Base-by-base conservation (phyloP, 2,888 invertebrate species). In the Nomada flava region DNA sequence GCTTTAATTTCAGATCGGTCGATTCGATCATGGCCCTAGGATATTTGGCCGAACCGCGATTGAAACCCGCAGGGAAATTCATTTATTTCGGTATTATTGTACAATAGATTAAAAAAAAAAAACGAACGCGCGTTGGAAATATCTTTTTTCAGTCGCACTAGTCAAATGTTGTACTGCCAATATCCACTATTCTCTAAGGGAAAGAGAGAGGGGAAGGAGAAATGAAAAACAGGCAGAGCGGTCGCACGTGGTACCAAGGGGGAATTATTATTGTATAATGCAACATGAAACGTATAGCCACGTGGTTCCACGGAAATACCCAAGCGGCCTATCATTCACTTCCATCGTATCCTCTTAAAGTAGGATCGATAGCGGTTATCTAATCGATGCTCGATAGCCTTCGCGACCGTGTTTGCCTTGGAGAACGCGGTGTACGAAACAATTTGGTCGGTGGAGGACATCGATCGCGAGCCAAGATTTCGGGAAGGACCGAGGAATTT, bases 331-430 rank as follows among this genome's bases (percentile, higher is more conserved):
- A 73, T 83, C 76, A 20, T 76, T 76, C 79, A 60, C 79, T 82
- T 64, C 52, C 67, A 62, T 68, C 44, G 74, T 73, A 69, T 68
- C 72, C 79, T 67, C 72, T 74, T 67, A 68, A 72, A 65, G 53
- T n/a, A 52, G 55, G 60, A 79, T 83, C 79, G 84, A 84, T 79
- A 20, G 29, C 20, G 36, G 67, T 76, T 79, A 62, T 26, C 57
- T 62, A 74, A 78, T 82, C 81, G 74, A 62, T 62, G 23, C 26
- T 26, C 10, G 68, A 62, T 77, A 72, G 47, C 52, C 70, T 63
- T 53, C 60, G 57, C 23, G 63, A 26, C 77, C 68, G 53, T 79
- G 79, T 71, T 74, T 62, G 71, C 29, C 70, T 29, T 63, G 52
- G 13, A 47, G n/a, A 69, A 36, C 72, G 42, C 29, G 13, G 26